phyloP scores from a whole-genome alignment of 2,113 vertebrate species.

The Aplodontia rufa region DNA sequence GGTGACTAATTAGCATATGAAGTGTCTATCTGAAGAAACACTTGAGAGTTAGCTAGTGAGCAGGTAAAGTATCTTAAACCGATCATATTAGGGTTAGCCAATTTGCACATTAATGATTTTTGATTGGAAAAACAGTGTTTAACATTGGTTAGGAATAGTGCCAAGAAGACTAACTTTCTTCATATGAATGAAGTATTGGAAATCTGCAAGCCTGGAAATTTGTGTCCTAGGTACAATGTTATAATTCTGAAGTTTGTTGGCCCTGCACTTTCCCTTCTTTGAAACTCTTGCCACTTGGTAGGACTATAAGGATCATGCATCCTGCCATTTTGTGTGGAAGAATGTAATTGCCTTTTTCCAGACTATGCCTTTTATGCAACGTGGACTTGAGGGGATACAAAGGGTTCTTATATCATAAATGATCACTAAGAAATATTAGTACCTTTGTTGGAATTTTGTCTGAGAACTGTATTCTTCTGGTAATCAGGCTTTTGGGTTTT shows the following conservation, averaged over 20 bases:
- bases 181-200: not conserved
- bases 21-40: slow-evolving; percentile 11
- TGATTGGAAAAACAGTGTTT: not conserved
- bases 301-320: not conserved
- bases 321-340: not conserved
- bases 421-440: not conserved
- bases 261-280: not conserved
- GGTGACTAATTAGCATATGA: slow-evolving; percentile 35
- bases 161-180: not conserved
- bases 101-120: slow-evolving; percentile 37
- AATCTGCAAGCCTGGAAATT: not conserved
- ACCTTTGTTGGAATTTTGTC: not conserved
- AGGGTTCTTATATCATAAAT: not conserved
- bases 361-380: not conserved
- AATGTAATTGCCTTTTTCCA: slow-evolving; percentile 7
- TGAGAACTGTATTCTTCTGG: not conserved
- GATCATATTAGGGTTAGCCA: not conserved
- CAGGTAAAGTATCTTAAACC: not conserved
- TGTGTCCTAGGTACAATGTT: not conserved
- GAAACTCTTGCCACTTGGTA: not conserved
- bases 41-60: slow-evolving; percentile 16
- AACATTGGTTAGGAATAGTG: not conserved
- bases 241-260: not conserved
- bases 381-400: not conserved
- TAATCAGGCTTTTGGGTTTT: not conserved